phyloP scores from a whole-genome alignment of 2,797 vertebrate species.

The Alcedo quadribrachys region DNA sequence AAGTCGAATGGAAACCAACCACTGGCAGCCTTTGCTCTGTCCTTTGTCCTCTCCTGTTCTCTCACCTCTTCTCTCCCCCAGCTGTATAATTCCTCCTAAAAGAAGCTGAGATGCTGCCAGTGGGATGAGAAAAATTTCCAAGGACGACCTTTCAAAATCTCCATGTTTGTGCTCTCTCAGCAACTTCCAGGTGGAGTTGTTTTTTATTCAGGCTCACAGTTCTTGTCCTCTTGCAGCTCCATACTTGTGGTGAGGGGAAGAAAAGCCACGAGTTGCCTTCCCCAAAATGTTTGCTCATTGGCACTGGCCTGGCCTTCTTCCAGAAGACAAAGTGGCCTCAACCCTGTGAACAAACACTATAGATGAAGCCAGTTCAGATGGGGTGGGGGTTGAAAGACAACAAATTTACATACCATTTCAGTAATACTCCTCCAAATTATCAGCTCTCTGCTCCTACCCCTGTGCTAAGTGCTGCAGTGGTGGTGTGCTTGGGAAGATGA shows the following conservation, averaged over 20 bases:
- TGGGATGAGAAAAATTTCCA: background rate
- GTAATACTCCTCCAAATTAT: constrained; percentile 26
- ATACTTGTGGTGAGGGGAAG: background rate
- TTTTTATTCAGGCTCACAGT: background rate
- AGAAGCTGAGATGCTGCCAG: background rate
- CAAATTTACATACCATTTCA: constrained; percentile 26
- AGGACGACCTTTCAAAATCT: background rate
- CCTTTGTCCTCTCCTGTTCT: background rate
- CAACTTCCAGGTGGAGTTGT: background rate
- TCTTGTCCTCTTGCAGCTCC: background rate
- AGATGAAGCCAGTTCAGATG: background rate
- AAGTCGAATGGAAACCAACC: background rate
- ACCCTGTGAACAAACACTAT: background rate
- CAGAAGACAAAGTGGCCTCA: background rate
- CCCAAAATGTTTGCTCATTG: background rate
- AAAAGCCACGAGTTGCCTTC: background rate
- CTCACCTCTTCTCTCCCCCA: background rate
- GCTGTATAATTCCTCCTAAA: background rate
- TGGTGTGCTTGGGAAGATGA: constrained; percentile 45
- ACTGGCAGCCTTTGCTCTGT: background rate
- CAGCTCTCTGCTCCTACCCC: constrained; percentile 18
- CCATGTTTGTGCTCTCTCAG: background rate
- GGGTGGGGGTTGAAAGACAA: background rate
- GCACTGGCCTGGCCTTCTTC: background rate
- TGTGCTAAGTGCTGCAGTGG: background rate